Evolutionary conservation across 2,888 invertebrate species (phyloP), one percentile per base, ranked within the genome.

Genomic region (Drosophila kambysellisi): DNA sequence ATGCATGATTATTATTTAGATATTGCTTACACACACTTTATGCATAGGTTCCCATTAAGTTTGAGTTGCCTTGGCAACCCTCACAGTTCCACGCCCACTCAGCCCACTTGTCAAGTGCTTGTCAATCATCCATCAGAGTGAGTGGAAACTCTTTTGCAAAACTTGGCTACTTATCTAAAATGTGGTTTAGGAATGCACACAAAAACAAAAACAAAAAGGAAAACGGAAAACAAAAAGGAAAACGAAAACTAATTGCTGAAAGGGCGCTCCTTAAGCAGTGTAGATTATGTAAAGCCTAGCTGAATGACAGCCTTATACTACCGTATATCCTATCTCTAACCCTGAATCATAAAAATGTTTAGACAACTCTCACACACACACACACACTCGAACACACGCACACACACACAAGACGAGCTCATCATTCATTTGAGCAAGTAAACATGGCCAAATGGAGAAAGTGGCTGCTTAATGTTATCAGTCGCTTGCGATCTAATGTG

Each of bases 321-420:
- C 25, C 29, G n/a, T 17, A 52, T 69, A 46, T 39, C 81, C 64
- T 87, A 84, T 84, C 83, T 87, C 70, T 88, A 85, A 89, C 89
- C 84, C 85, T 85, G 84, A 84, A 85, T 85, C 90, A 70, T 77
- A 84, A 85, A 88, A 85, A 85, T 85, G 86, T 85, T 85, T 88
- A 88, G 86, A 80, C 83, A 82, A 76, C 83, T 62, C n/a, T n/a
- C 80, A 71, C 50, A 73, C 56, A 72, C 29, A 56, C 15, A 58
- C 37, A 43, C 15, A 59, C 41, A 51, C 32, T 15, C n/a, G 5
- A 11, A 20, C n/a, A 11, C 7, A 46, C 12, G 4, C 30, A 29
- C n/a, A 52, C 29, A 58, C 9, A 46, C 17, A 50, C 29, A 51
- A n/a, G 32, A 43, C 17, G n/a, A 63, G 75, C 89, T 82, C 84